Percentiles rank a stretch among this genome's conserved stretches.
These are phyloP conservation scores for Pseudorhombus dupliciocellatus DNA, from an alignment of 2,113 vertebrate species.

Conservation along the genomic window DNA sequence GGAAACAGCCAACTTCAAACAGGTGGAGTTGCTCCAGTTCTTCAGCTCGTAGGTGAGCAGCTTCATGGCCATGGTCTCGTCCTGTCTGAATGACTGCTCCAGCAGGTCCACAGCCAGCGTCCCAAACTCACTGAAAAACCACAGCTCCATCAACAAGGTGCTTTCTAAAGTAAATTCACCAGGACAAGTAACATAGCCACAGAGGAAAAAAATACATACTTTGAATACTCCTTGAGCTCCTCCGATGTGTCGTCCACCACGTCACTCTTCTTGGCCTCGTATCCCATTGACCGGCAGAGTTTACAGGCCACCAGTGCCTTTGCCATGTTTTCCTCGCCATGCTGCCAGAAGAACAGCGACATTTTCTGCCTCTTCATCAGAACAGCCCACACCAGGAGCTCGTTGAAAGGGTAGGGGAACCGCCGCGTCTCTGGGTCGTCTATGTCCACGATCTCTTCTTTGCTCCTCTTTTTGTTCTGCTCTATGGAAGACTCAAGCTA, in stretches of 20 bases:
- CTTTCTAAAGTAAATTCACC: background rate
- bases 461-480: constrained; percentile 94
- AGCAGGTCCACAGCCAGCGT: constrained; percentile 94
- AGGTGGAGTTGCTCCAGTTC: constrained; percentile 99
- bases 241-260: constrained; percentile 97
- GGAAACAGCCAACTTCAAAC: constrained; percentile 95
- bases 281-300: constrained; percentile 94
- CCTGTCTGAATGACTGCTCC: constrained; percentile 96
- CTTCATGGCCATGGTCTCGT: constrained; percentile 99
- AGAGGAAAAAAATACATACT: constrained; percentile 79
- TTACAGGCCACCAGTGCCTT: constrained; percentile 98
- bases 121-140: constrained; percentile 90
- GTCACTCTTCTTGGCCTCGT: constrained; percentile 98
- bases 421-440: constrained; percentile 95
- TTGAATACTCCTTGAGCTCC: constrained; percentile 95
- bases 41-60: constrained; percentile 97
- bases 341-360: constrained; percentile 99
- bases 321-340: constrained; percentile 98
- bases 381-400: constrained; percentile 96
- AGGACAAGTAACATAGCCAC: background rate
- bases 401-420: constrained; percentile 97
- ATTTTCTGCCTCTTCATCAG: constrained; percentile 99
- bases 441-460: constrained; percentile 98
- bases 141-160: background rate
- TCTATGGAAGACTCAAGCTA: constrained; percentile 81